phyloP scores from a whole-genome alignment of 37 sponge, comb jelly and placozoan species.

The Cliona cf. orientalis region DNA sequence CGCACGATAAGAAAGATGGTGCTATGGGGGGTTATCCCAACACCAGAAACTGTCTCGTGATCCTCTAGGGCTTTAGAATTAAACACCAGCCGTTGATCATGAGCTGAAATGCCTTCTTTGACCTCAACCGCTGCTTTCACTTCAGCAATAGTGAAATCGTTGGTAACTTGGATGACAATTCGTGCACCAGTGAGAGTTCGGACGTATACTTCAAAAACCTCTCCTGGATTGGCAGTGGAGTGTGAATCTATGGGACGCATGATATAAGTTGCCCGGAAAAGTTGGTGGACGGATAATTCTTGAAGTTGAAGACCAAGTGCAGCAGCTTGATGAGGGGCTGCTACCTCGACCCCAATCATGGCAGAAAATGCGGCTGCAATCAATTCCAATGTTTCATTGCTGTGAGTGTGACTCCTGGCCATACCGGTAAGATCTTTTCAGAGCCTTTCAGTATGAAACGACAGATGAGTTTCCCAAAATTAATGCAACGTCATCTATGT shows the following conservation, averaged over 20 bases:
- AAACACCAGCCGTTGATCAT: slow-evolving; percentile 18
- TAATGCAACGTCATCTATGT: no score
- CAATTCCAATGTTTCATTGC: not conserved
- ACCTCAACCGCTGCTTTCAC: slow-evolving; percentile 3
- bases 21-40: not conserved
- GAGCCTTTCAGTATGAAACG: no score
- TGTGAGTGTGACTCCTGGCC: not conserved
- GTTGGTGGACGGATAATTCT: not conserved
- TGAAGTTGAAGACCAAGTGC: not conserved
- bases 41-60: slow-evolving; percentile 7
- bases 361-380: slow-evolving; percentile 41
- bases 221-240: not conserved
- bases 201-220: slow-evolving; percentile 1
- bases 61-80: slow-evolving; percentile 11
- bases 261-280: not conserved
- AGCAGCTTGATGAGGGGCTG: not conserved
- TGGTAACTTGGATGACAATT: not conserved
- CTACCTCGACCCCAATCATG: slow-evolving; percentile 40
- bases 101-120: not conserved
- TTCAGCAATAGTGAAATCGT: slow-evolving; percentile 3
- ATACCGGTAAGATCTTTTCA: no score
- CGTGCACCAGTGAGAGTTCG: slow-evolving; percentile 20
- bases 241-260: not conserved
- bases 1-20: slow-evolving; percentile 4
- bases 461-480: no score